Evolutionary conservation across 2,888 invertebrate genomes (phyloP), one percentile per base, ranked within the genome.

Genomic region (Calliphora vomitoria): DNA sequence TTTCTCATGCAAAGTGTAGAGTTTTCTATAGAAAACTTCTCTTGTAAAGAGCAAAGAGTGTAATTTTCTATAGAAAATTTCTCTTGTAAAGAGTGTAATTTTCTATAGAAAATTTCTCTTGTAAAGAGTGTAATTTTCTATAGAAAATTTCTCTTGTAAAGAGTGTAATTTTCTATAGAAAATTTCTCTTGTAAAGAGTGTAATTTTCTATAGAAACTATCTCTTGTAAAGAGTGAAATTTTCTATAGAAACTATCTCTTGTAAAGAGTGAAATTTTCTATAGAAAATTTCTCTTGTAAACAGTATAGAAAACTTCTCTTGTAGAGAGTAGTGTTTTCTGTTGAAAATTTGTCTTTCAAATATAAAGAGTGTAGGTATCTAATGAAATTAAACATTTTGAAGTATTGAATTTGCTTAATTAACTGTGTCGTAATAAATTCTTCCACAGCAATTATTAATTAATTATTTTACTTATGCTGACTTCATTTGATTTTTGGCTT

Each of bases 381-480:
- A n/a, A n/a, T n/a, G 25, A 25, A 47, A 15, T 13, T 44, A 11
- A 11, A 44, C 44, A 13, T 38, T 38, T 18, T 11, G 5, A 25
- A 25, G 25, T 25, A 25, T 62, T 11, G 6, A 25, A 11, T 58
- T 25, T 58, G 8, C n/a, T 62, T n/a, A 25, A 38, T 38, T 62
- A 15, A 15, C n/a, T 62, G n/a, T 62, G 8, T 62, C 8, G 0
- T 2, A n/a, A 38, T 13, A 20, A 13, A 11, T 4, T 18, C 15
- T 50, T 25, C 6, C 50, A n/a, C 53, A 18, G 55, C 58, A 69
- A 47, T 62, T 50, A 18, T 58, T 79, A 13, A 18, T 58, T 79
- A 13, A 47, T 90, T 89, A 89, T 69, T 50, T 18, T 3, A 41
- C 60, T 18, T 15, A 3, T 18, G 8, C 35, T 53, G 55, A 64